Evolutionary conservation across 64 coral and sea anemone species (phyloP), one percentile per base, ranked within the genome.

Genomic region (Hydrozoanthus tunicans): DNA sequence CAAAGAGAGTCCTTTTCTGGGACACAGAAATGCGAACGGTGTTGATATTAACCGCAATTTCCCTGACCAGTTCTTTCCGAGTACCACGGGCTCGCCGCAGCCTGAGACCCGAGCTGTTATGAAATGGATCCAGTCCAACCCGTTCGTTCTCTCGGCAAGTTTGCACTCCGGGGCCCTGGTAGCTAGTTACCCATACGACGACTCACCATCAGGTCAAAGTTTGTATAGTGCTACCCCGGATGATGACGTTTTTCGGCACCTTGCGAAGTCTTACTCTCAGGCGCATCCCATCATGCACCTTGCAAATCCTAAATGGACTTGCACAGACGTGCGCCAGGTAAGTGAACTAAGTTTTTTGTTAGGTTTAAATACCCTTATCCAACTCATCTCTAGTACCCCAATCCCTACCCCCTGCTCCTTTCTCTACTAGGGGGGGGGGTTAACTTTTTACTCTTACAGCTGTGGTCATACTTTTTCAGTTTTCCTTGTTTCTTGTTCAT

Each of bases 221-320:
- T 53, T 96, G 13, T 99, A 99, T 61, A 99, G 97, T 51, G 97
- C 97, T 81, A 99, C 97, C 52, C 97, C 97, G n/a, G 97, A 99
- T 90, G 97, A 99, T 67, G 97, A 99, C 77, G 94, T 99, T 0
- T 99, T 99, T 53, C 57, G 97, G 59, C 90, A 93, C 58, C 80
- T 99, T 51, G 94, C 97, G 5, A 99, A 99, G 73, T 90, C 92
- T 9, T 99, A 99, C 80, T 99, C 97, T 57, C 89, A 93, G 53
- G 79, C 81, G 59, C 97, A 99, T 69, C 97, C 97, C 71, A 79
- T 93, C 27, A 99, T 99, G 97, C 97, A 99, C 55, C 82, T 99
- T 51, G 97, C 97, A 3, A 99, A 99, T 72, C 94, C 97, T 9
- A 99, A 99, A 77, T 95, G 94, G 91, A 95, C 91, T 52, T 99